These are phyloP conservation scores for Campoplex capitator DNA, from an alignment of 2,888 invertebrate genomes.

Conservation along the genomic window DNA sequence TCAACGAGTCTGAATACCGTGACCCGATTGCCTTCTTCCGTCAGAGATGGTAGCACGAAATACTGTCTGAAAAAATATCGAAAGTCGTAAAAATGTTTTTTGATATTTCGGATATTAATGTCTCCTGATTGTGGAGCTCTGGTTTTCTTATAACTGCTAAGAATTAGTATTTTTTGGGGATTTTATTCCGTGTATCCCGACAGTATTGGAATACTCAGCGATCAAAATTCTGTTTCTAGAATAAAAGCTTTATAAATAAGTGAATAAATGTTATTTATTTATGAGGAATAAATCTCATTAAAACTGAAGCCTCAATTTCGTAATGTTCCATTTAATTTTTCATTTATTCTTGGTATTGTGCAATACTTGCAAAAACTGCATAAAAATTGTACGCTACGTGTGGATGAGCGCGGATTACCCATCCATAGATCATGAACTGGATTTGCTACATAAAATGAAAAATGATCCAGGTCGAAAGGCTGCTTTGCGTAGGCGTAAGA, in stretches of 20 bases:
- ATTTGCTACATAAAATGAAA: neutral
- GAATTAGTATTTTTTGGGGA: neutral
- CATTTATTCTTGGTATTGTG: neutral
- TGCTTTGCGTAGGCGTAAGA: neutral
- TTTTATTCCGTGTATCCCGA: neutral
- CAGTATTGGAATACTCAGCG: neutral
- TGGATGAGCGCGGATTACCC: neutral
- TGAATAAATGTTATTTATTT: neutral
- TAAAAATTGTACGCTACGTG: neutral
- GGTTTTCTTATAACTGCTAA: neutral
- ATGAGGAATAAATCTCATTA: too few relatives aligned
- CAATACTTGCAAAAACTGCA: neutral
- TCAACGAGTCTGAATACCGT: slow-evolving; percentile 79
- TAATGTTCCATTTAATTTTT: neutral
- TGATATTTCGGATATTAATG: neutral
- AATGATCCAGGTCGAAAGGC: neutral
- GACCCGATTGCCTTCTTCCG: slow-evolving; percentile 82
- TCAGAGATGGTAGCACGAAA: slow-evolving; percentile 81
- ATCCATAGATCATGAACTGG: neutral
- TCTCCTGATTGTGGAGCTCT: neutral
- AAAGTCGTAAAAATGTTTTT: neutral
- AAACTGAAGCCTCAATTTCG: too few relatives aligned
- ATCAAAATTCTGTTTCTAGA: neutral
- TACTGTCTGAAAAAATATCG: slow-evolving; percentile 76
- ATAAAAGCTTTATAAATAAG: neutral